A percentile compares a stretch with the other conserved stretches of the same genome.
Conservation (phyloP, 2,888 invertebrate species). For the Tipula vernalis region DNA sequence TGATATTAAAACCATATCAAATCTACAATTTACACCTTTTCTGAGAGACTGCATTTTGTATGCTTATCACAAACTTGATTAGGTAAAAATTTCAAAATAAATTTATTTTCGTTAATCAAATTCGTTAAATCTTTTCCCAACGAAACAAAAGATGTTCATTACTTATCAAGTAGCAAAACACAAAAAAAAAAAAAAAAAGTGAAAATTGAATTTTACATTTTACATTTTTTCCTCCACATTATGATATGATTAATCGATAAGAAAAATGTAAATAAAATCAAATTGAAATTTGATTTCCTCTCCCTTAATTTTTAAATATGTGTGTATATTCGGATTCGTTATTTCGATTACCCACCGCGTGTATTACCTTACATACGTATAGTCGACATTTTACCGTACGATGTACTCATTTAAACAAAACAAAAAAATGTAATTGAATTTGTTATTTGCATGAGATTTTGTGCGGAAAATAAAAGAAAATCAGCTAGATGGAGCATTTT, state of each 20-base stretch:
- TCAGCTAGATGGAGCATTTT: neutral
- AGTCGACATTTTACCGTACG: no score
- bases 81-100: neutral
- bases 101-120: neutral
- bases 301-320: neutral
- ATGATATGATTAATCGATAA: neutral
- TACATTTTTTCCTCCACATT: neutral
- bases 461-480: neutral
- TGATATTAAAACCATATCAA: no score
- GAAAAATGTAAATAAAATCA: neutral
- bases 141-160: conserved; percentile 4
- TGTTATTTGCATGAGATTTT: neutral
- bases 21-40: no score
- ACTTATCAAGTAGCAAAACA: neutral
- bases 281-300: neutral
- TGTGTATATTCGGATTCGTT: neutral
- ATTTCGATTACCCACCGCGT: neutral
- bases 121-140: neutral
- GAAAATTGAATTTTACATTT: neutral
- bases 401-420: neutral
- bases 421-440: neutral
- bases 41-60: neutral
- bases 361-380: neutral
- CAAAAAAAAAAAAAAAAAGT: neutral
- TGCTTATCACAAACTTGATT: neutral